Evolutionary conservation across 2,797 vertebrate species (phyloP).

Genomic region (Tarsius wallacei): DNA sequence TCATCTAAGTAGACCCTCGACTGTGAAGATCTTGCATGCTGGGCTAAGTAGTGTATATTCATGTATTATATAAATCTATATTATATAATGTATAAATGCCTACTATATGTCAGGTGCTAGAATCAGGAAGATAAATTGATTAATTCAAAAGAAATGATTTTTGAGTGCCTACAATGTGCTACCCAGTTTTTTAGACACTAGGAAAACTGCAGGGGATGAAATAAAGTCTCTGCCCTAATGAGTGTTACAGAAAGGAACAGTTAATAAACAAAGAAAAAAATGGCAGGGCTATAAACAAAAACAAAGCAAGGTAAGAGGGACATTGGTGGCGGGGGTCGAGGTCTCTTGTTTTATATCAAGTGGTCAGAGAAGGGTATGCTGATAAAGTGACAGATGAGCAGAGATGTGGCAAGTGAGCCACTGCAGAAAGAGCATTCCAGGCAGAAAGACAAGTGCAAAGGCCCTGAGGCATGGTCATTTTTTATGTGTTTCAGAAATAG

Average conservation of each 20-base stretch:
- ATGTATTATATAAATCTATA: not conserved
- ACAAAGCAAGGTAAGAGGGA: not conserved
- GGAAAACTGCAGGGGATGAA: not conserved
- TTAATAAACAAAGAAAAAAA: not conserved
- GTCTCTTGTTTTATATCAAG: not conserved
- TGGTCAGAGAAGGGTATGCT: not conserved
- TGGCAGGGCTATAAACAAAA: not conserved
- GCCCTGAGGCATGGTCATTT: not conserved
- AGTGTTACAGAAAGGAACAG: not conserved
- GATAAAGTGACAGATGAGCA: not conserved
- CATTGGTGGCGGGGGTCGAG: not conserved
- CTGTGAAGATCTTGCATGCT: not conserved
- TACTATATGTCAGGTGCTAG: not conserved
- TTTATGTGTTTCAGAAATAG: not conserved
- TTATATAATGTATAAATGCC: not conserved
- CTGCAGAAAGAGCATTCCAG: not conserved
- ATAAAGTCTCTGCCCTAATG: not conserved
- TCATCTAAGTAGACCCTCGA: not conserved
- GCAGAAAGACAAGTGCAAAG: not conserved
- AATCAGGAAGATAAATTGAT: not conserved
- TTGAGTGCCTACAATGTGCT: not conserved
- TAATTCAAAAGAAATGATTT: slow-evolving; percentile 8
- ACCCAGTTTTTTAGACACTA: not conserved
- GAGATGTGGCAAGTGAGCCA: not conserved
- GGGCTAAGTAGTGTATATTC: not conserved